Evolutionary conservation across 2,797 vertebrate species (phyloP), one percentile per base, ranked within the genome.

Genomic region (Selene dorsalis): DNA sequence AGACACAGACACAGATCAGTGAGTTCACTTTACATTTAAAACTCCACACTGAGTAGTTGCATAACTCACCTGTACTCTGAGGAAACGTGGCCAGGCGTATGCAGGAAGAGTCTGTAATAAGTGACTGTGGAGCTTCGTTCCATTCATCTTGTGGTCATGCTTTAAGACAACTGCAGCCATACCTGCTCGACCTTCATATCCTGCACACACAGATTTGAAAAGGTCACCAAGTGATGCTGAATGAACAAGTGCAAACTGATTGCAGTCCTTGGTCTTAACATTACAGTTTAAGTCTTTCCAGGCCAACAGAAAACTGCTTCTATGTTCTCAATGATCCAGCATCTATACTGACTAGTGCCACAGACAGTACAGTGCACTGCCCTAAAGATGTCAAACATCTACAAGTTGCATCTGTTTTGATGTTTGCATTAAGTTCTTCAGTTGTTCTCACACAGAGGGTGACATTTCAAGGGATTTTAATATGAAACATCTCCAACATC

Each of bases 81-180:
- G 89, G 86, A 98, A 98, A 50, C 96, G 93, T 0, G 97, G 97
- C 86, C 95, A 89, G 4, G 96, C 94, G 0, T 96, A 97, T 0
- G 93, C 69, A 0, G 97, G 96, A 16, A 98, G 92, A 0, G 92
- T 87, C 77, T 92, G 86, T 1, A 89, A 78, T 41, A 97, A 69
- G 17, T 96, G 95, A 8, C 2, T 6, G 62, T 93, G 95, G 10
- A 97, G 89, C 4, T 73, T 73, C 4, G 20, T 24, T 0, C 96
- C 94, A 3, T 96, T 92, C 65, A 97, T 75, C 0, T 69, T 28
- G 13, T 82, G 68, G 0, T 89, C 94, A 0, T 89, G 86, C 0
- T 93, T 94, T 28, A 97, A 80, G 9, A 96, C 96, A 9, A 97
- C 14, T 0, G 96, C 95, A 0, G 96, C 96, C 97, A 98, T 98